Base-by-base conservation (phyloP, 2,797 vertebrate genomes). In the Tragopan temminckii region DNA sequence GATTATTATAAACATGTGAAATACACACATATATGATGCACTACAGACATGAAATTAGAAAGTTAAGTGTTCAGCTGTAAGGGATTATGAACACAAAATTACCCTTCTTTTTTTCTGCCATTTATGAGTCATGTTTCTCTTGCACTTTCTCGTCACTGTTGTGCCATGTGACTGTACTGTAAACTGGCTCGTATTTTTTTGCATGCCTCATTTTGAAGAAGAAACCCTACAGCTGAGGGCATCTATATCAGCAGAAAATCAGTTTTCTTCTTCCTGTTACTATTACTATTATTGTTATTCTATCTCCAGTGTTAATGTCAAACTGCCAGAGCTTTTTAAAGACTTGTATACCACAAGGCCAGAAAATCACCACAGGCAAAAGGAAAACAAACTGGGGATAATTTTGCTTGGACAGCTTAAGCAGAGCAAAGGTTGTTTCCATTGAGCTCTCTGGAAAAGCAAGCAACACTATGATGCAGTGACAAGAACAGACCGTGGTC, bases 191-290 rank as follows among this genome's bases (percentile, higher is more conserved):
- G 15, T 61, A 58, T 80, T 75, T 67, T 19, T 67, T 58, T 36
- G 31, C 46, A 45, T 14, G 29, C 31, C 84, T 70, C 29, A 53
- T 93, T 89, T 63, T 64, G 68, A 74, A 87, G 59, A 93, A 94
- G 31, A 10, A 50, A 15, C 33, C 36, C 46, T 57, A 19, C 25
- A 58, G 14, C 1, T 12, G 13, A 48, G 24, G 23, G 25, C 29
- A 80, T 79, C 35, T 90, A 83, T 74, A 57, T 36, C 5, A 45
- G 25, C 70, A 55, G 24, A 68, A 82, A 76, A 75, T 35, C 9
- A 14, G 58, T 88, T 89, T 85, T 31, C 36, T 86, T 50, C n/a
- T 71, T 68, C 1, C 24, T 59, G 1, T 13, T 67, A 5, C 29
- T 87, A 5, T 12, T 58, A 17, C 4, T 80, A 1, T 58, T 52